phyloP scores from a whole-genome alignment of 2,888 invertebrate species.

The Cerastoderma edule region DNA sequence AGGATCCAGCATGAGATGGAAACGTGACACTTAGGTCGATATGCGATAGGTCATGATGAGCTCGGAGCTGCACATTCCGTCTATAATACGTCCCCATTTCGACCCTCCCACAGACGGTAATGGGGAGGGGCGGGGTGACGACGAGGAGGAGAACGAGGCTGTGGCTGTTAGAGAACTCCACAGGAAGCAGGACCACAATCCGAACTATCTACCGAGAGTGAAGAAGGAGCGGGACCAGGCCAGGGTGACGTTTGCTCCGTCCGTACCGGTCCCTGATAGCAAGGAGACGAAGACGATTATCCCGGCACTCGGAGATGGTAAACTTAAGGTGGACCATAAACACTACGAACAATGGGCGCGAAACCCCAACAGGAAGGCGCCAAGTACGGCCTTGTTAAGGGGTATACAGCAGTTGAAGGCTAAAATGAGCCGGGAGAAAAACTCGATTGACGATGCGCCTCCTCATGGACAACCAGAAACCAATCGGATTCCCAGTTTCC shows the following conservation, averaged over 20 bases:
- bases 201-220: neutral
- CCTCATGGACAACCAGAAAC: neutral
- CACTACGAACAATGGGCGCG: conserved; percentile 62
- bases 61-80: conserved; percentile 14
- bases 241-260: conserved; percentile 14
- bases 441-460: neutral
- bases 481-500: neutral
- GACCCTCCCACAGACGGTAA: neutral
- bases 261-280: neutral
- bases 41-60: neutral
- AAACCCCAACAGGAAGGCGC: conserved; percentile 38
- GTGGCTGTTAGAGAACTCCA: neutral
- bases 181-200: neutral
- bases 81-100: conserved; percentile 15
- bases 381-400: conserved; percentile 36
- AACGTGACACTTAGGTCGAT: no score
- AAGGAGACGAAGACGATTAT: conserved; percentile 29
- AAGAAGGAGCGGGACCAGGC: neutral
- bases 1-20: no score
- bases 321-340: conserved; percentile 46
- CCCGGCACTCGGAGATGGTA: conserved; percentile 15
- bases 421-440: conserved; percentile 37
- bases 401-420: conserved; percentile 56
- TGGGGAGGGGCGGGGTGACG: neutral
- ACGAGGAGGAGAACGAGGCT: neutral